Evolutionary conservation across 1,140 invertebrate species (phyloP).

Genomic region (Panagrolaimus sp.): DNA sequence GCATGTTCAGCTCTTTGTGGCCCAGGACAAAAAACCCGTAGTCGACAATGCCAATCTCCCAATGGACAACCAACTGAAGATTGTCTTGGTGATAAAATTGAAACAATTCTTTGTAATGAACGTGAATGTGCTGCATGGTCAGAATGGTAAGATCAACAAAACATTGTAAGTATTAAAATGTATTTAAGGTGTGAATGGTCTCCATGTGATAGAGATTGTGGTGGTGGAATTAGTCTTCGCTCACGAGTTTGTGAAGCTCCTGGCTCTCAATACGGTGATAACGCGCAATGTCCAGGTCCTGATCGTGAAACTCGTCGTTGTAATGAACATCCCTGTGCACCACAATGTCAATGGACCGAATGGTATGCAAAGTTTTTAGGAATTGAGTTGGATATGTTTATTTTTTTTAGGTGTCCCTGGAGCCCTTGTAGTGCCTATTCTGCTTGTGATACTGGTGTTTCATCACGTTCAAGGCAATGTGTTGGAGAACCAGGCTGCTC

Average conservation of each 20-base stretch:
- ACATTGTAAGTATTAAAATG: too few relatives aligned
- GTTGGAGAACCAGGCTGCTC: conserved; percentile 6
- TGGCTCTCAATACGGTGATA: background rate
- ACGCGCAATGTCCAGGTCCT: background rate
- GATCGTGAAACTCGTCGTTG: background rate
- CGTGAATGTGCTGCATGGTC: conserved; percentile 9
- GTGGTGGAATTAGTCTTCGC: background rate
- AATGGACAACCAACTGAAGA: conserved; percentile 9
- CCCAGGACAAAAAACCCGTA: conserved; percentile 1
- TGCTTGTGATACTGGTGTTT: background rate
- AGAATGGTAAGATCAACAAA: background rate
- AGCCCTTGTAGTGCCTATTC: conserved; percentile 1
- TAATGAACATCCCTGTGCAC: background rate
- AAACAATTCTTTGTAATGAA: conserved; percentile 9
- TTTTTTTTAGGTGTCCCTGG: background rate
- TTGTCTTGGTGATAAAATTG: background rate
- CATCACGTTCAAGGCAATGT: background rate
- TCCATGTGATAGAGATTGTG: conserved; percentile 10
- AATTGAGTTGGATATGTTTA: too few relatives aligned
- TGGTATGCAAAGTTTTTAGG: too few relatives aligned
- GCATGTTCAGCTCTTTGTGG: background rate
- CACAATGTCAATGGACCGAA: conserved; percentile 13
- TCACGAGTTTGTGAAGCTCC: background rate
- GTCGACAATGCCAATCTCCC: background rate
- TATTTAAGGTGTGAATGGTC: background rate